Evolutionary conservation across 2,888 invertebrate genomes (phyloP), one percentile per base, ranked within the genome.

Genomic region (Andrena minutula): DNA sequence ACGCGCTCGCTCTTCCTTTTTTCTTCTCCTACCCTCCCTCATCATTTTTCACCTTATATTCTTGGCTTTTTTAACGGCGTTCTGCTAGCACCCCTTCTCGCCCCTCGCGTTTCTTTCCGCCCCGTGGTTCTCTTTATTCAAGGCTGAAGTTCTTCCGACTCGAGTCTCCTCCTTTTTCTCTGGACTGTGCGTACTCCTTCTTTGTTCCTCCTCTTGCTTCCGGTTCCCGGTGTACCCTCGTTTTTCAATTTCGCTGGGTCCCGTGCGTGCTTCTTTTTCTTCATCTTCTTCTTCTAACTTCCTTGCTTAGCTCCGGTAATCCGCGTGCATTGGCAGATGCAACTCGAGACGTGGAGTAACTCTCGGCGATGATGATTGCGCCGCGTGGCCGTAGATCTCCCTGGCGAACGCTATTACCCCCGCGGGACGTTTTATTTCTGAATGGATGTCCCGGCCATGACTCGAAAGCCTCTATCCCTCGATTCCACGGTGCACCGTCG

Each of bases 361-460:
- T 76, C 64, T 58, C 74, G 75, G 56, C 61, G 76, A 81, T 72
- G 70, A 78, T 76, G 77, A 82, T 76, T 73, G 28, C 4, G 41
- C 41, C 41, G 70, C 61, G 58, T 72, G 61, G 61, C 56, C 76
- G 75, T 82, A 85, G 65, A 76, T 87, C 80, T 71, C 65, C 70
- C 64, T 23, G 41, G 75, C 63, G 71, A 74, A 66, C 82, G 74
- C 77, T 86, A 89, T 88, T 85, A 85, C 89, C 80, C 91, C 86
- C 79, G 23, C 53, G 89, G 87, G 88, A 89, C 88, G 81, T 84
- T 90, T 89, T 89, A 89, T 84, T 87, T 74, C 84, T 84, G 86
- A 89, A 88, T 87, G 41, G 88, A 91, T 89, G 87, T 83, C 86
- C 86, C 80, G 87, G 85, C 63, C 89, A 91, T 88, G 88, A 89